Evolutionary conservation across 2,888 invertebrate genomes (phyloP).

Genomic region (Dione juno): DNA sequence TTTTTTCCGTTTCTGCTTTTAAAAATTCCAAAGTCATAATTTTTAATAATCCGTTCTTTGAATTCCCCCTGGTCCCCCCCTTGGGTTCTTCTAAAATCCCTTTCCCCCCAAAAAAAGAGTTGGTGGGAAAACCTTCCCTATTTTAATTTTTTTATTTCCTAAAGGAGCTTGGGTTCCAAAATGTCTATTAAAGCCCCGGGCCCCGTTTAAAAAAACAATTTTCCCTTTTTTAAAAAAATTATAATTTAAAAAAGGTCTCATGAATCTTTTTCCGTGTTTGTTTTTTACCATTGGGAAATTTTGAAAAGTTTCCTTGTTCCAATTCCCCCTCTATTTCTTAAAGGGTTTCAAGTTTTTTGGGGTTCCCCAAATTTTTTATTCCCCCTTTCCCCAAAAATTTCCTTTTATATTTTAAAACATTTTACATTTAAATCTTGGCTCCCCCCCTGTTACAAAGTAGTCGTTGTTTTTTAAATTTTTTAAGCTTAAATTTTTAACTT

Average conservation of each 20-base stretch:
- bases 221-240: slow-evolving; percentile 12
- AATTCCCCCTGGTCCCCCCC: too few relatives aligned
- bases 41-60: too few relatives aligned
- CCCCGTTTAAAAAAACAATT: too few relatives aligned
- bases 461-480: slow-evolving; percentile 16
- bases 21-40: too few relatives aligned
- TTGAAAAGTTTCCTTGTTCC: slow-evolving; percentile 28
- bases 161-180: too few relatives aligned
- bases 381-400: slow-evolving; percentile 2
- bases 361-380: slow-evolving; percentile 23
- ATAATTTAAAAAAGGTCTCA: slow-evolving; percentile 13
- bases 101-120: too few relatives aligned
- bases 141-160: too few relatives aligned
- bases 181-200: background rate
- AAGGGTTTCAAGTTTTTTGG: slow-evolving; percentile 25
- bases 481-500: too few relatives aligned
- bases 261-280: slow-evolving; percentile 24
- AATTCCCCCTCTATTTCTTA: slow-evolving; percentile 21
- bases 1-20: too few relatives aligned
- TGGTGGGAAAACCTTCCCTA: too few relatives aligned
- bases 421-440: slow-evolving; percentile 14
- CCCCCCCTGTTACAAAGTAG: slow-evolving; percentile 4
- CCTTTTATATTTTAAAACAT: slow-evolving; percentile 19
- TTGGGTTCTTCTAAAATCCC: too few relatives aligned
- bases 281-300: slow-evolving; percentile 22